Percentiles rank a stretch among this genome's conserved stretches.
phyloP scores from a whole-genome alignment of 2,888 invertebrate species.

The Arrhopalites spinosus region DNA sequence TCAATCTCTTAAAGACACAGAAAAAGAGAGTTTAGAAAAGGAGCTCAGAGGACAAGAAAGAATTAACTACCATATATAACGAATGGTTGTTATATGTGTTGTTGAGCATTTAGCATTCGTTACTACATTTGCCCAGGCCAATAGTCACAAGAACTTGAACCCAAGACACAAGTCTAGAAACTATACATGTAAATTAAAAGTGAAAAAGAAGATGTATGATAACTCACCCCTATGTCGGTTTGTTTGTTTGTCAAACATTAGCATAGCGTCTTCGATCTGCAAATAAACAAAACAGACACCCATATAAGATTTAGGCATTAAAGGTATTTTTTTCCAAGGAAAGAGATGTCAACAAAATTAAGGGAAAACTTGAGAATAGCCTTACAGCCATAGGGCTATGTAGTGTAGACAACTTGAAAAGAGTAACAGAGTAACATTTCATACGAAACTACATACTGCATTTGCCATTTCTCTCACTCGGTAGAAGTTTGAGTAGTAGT shows the following conservation, averaged over 20 bases:
- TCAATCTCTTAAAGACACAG: neutral
- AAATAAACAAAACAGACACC: slow-evolving; percentile 61
- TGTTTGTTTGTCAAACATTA: slow-evolving; percentile 99
- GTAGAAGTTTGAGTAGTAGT: too few species aligned
- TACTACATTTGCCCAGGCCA: too few species aligned
- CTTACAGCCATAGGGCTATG: neutral
- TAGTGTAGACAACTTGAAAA: too few species aligned
- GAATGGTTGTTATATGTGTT: too few species aligned
- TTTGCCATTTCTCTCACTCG: too few species aligned
- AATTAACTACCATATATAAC: neutral
- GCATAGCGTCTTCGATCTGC: slow-evolving; percentile 99
- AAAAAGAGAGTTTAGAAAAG: neutral
- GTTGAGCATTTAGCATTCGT: too few species aligned
- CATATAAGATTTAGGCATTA: slow-evolving; percentile 6
- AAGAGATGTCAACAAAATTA: slow-evolving; percentile 23
- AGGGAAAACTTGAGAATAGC: neutral
- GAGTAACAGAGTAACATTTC: too few species aligned
- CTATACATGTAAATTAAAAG: neutral
- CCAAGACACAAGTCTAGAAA: neutral
- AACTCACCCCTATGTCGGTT: slow-evolving; percentile 98
- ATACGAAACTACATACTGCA: too few species aligned
- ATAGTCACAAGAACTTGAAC: too few species aligned
- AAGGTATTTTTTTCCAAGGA: slow-evolving; percentile 1
- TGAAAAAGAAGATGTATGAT: slow-evolving; percentile 19
- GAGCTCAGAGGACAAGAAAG: neutral